Evolutionary conservation across 2,797 vertebrate genomes (phyloP), one percentile per base, ranked within the genome.

Genomic region (Pseudomugil tenellus): DNA sequence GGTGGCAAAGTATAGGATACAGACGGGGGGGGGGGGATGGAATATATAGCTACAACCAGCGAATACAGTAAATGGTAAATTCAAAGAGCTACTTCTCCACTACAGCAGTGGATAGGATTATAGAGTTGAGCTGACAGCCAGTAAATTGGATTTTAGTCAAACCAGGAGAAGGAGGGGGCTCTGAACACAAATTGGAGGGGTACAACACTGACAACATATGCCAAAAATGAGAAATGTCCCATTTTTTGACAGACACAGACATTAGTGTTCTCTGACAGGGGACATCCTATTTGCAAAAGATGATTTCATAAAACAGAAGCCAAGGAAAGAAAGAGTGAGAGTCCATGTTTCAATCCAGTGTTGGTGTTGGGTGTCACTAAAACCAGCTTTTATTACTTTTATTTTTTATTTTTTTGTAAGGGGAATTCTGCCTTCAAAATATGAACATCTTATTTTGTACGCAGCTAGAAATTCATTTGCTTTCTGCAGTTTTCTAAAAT

Each of bases 81-180:
- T 93, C 93, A 94, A 92, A 92, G 93, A 89, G 92, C 91, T 91
- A 89, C 90, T 90, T 91, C 92, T 93, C 91, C 90, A 92, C 90
- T 91, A 92, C 90, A 91, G 92, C 93, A 80, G 85, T 88, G 89
- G 91, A 89, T 93, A 88, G 92, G 93, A 94, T 94, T 93, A 94
- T 90, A 90, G 92, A 92, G 89, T 90, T 92, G 92, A 94, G 92
- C 90, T 94, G 93, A 95, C 93, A 94, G 93, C 89, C 92, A 94
- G 91, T 91, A 94, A 95, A 94, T 95, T 94, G 93, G 93, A 94
- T 94, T 94, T 94, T 93, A 94, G 92, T 94, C 92, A 93, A 91
- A 94, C 91, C 86, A 91, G 83, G 87, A 82, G 83, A 76, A 81
- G 88, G 87, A 84, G 88, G 86, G 87, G 89, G 84, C 73, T 82